Conservation (phyloP, 2,113 vertebrate genomes). For the Dipodomys ordii region DNA sequence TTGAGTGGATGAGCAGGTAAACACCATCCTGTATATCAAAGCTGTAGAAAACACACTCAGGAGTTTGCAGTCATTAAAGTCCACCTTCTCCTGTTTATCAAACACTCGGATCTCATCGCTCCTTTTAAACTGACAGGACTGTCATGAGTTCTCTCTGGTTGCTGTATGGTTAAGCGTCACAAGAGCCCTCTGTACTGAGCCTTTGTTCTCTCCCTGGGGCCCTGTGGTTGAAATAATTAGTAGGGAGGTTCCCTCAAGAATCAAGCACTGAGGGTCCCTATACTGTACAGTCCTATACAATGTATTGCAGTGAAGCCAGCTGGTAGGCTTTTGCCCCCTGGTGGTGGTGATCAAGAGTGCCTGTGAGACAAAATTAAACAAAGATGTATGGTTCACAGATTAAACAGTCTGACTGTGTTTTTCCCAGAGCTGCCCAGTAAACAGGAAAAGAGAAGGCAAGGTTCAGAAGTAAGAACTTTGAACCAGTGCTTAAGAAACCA, state of each 20-base stretch:
- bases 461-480: conserved; percentile 63
- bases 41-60: conserved; percentile 8
- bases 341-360: conserved; percentile 77
- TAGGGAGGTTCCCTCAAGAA: conserved; percentile 65
- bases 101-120: conserved; percentile 5
- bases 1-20: conserved; percentile 30
- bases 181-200: conserved; percentile 54
- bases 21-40: conserved; percentile 17
- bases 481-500: conserved; percentile 49
- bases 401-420: conserved; percentile 58
- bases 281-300: conserved; percentile 42
- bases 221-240: conserved; percentile 73
- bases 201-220: conserved; percentile 70
- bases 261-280: conserved; percentile 73
- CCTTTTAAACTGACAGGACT: conserved; percentile 48
- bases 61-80: conserved; percentile 32
- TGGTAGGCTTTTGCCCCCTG: conserved; percentile 84
- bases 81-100: neutral
- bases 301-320: neutral
- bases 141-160: conserved; percentile 4
- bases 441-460: conserved; percentile 75
- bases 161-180: conserved; percentile 57
- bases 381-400: conserved; percentile 66
- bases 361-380: conserved; percentile 59
- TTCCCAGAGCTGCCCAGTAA: conserved; percentile 64